Evolutionary conservation across 2,797 vertebrate species (phyloP), one percentile per base, ranked within the genome.

Genomic region (Myioborus melanocephalus): DNA sequence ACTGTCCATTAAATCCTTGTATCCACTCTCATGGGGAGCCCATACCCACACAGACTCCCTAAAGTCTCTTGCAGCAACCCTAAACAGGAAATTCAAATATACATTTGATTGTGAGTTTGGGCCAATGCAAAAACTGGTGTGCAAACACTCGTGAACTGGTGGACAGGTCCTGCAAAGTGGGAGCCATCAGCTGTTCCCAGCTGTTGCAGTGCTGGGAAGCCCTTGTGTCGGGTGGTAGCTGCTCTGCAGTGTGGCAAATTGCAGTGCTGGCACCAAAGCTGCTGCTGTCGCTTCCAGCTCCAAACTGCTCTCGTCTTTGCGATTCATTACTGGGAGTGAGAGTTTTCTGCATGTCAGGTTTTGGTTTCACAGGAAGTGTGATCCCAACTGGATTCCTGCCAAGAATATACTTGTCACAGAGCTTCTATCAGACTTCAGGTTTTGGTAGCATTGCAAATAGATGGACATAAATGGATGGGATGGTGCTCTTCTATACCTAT

Each of bases 271-370:
- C 93, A 94, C 44, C 44, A 80, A 81, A 89, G 52, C 66, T 77
- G 83, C 73, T 73, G 37, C 32, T 93, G 65, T 17, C 43, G 2
- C 85, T 88, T 87, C 49, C 70, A 90, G 87, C 63, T 94, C 94
- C 87, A 94, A 87, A 94, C 66, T 44, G 66, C 83, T 96, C 77
- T 90, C 34, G 1, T 94, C 87, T 88, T 81, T 2, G 3, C 0
- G 5, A 73, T 70, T 94, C 83, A 10, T 79, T 90, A 80, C 77
- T 30, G 30, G 56, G 70, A 91, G 32, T 55, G 53, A 8, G 3
- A 17, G n/a, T 90, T 95, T 95, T 95, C 93, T 94, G 93, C 66
- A 66, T 79, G 87, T 97, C 95, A 90, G 60, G 68, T 93, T 96
- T 94, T 73, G 88, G 41, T 93, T 88, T 70, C 75, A 32, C 52